A percentile compares a stretch with the other conserved stretches of the same genome.
Conservation (phyloP, 2,888 invertebrate genomes). For the Chouioia cunea region DNA sequence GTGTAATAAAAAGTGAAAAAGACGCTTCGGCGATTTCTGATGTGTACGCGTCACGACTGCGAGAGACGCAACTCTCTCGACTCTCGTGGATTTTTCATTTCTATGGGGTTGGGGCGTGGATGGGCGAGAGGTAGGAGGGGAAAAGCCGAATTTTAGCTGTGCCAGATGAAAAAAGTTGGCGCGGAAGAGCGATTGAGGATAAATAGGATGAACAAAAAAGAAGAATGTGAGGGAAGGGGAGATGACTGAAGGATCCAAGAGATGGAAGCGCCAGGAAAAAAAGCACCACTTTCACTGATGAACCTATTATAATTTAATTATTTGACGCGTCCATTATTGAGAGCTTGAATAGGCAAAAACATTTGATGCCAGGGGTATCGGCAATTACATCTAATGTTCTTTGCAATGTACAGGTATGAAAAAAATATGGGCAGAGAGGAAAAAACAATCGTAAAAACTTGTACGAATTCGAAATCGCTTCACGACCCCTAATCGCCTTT, state of each 20-base stretch:
- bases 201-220: slow-evolving; percentile 29
- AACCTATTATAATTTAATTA: not conserved
- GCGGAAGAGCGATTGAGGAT: slow-evolving; percentile 27
- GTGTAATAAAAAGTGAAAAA: slow-evolving; percentile 1
- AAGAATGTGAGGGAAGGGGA: slow-evolving; percentile 5
- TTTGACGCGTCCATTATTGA: too few species aligned
- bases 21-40: slow-evolving; percentile 26
- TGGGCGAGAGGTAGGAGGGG: slow-evolving; percentile 28
- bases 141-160: slow-evolving; percentile 22
- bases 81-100: too few species aligned
- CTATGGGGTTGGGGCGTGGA: slow-evolving; percentile 9
- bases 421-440: too few species aligned
- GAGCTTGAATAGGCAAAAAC: too few species aligned
- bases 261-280: not conserved
- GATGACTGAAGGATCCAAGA: slow-evolving; percentile 22
- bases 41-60: slow-evolving; percentile 20
- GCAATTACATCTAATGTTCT: too few species aligned
- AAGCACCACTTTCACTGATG: not conserved
- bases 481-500: too few species aligned
- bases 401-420: too few species aligned
- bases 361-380: too few species aligned
- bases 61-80: slow-evolving; percentile 2
- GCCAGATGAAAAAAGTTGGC: slow-evolving; percentile 38
- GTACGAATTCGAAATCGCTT: too few species aligned
- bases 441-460: too few species aligned